phyloP scores from a whole-genome alignment of 2,113 vertebrate species.

The Meles meles region DNA sequence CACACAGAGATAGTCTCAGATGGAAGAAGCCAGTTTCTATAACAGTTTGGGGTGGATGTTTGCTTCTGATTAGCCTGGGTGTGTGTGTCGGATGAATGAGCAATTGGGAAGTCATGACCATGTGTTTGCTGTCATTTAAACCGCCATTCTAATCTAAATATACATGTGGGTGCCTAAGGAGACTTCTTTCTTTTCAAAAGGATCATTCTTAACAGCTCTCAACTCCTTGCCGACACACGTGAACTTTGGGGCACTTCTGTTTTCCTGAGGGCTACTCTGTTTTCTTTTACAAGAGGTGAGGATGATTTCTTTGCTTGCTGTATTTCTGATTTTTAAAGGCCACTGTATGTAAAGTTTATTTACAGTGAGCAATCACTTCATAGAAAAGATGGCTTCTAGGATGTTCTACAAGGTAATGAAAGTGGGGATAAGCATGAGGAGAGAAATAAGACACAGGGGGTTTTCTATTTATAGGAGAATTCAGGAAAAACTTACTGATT shows the following conservation, averaged over 20 bases:
- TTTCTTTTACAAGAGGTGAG: slow-evolving; percentile 71
- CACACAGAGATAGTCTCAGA: slow-evolving; percentile 44
- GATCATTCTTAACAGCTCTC: slow-evolving; percentile 51
- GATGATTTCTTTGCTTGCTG: slow-evolving; percentile 59
- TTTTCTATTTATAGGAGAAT: neutral
- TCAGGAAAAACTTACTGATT: neutral
- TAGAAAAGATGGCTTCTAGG: slow-evolving; percentile 13
- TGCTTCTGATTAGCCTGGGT: slow-evolving; percentile 65
- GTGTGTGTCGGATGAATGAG: slow-evolving; percentile 68
- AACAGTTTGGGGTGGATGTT: slow-evolving; percentile 50
- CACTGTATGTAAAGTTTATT: slow-evolving; percentile 57
- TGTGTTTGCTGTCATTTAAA: slow-evolving; percentile 81
- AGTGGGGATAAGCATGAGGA: neutral
- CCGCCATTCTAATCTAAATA: slow-evolving; percentile 76
- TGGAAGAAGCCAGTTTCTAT: slow-evolving; percentile 60
- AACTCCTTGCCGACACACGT: slow-evolving; percentile 30
- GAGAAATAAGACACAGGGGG: neutral
- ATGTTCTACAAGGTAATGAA: neutral
- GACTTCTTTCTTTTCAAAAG: slow-evolving; percentile 63
- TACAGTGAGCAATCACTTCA: neutral
- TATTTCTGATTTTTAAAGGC: slow-evolving; percentile 54
- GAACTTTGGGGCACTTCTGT: slow-evolving; percentile 50
- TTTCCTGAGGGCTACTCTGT: slow-evolving; percentile 47
- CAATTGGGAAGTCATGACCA: slow-evolving; percentile 74
- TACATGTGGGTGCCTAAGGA: slow-evolving; percentile 61